Conservation (phyloP, 2,888 invertebrate species). For the Chrysotoxum bicinctum region DNA sequence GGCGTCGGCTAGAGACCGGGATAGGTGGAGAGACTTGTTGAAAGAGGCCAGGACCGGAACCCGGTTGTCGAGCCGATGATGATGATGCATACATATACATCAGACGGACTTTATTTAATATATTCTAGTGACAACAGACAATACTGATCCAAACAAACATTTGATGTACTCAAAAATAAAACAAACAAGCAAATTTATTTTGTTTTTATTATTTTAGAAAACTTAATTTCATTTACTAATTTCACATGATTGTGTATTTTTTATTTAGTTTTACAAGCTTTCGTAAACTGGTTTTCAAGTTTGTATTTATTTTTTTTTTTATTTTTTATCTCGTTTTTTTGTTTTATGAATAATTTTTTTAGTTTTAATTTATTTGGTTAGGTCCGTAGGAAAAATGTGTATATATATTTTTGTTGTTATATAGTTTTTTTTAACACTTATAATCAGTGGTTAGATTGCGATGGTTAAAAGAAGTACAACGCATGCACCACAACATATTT, state of each 20-base stretch:
- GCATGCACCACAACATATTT: constrained; percentile 59
- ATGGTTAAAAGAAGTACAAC: constrained; percentile 65
- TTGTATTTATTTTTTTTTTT: constrained; percentile 10
- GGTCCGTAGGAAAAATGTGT: constrained; percentile 67
- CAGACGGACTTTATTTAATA: no score
- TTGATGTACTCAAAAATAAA: neutral
- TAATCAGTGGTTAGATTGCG: constrained; percentile 59
- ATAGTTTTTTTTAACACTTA: constrained; percentile 41
- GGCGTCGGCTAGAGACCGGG: no score
- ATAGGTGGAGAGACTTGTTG: no score
- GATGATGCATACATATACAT: no score
- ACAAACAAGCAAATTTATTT: constrained; percentile 2
- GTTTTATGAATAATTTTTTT: constrained; percentile 29
- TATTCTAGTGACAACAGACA: no score
- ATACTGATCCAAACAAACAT: no score
- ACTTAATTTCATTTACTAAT: constrained; percentile 58
- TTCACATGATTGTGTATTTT: constrained; percentile 43
- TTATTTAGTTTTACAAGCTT: constrained; percentile 61
- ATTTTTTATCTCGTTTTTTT: constrained; percentile 10
- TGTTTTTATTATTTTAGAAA: constrained; percentile 55
- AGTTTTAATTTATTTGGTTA: constrained; percentile 37
- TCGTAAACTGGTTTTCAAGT: constrained; percentile 47
- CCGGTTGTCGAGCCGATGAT: no score
- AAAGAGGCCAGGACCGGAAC: no score
- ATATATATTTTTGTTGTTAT: constrained; percentile 41